Evolutionary conservation across 1,140 invertebrate genomes (phyloP).

Genomic region (Hyphantria cunea): DNA sequence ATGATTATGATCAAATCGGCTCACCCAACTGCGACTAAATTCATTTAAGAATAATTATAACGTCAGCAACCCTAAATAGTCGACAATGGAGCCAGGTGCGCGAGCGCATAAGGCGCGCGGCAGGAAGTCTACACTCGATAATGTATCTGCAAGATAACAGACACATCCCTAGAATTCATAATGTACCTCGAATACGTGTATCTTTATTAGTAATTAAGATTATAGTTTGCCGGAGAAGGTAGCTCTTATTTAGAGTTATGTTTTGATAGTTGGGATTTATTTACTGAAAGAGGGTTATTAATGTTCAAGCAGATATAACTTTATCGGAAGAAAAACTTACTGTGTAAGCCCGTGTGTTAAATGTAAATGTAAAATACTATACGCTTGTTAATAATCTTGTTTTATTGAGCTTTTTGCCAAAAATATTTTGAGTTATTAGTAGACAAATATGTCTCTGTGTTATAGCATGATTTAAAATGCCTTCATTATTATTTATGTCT

Average conservation of each 20-base stretch:
- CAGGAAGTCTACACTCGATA: constrained; percentile 32
- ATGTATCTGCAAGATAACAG: constrained; percentile 34
- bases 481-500: too few relatives aligned
- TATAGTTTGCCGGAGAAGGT: constrained; percentile 3
- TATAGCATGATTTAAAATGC: too few relatives aligned
- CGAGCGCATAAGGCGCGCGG: constrained; percentile 29
- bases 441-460: too few relatives aligned
- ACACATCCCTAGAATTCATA: constrained; percentile 34
- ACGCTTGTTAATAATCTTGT: too few relatives aligned
- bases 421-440: too few relatives aligned
- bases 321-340: too few relatives aligned
- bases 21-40: background rate
- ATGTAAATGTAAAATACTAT: too few relatives aligned
- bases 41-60: constrained; percentile 6
- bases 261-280: constrained; percentile 17
- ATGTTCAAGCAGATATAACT: background rate
- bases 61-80: constrained; percentile 23
- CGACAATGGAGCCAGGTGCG: constrained; percentile 37
- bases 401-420: too few relatives aligned
- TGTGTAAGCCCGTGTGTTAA: too few relatives aligned
- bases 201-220: constrained; percentile 28
- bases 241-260: background rate
- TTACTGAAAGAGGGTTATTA: background rate
- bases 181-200: constrained; percentile 26
- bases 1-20: too few relatives aligned